Conservation (phyloP, 2,888 invertebrate species). For the Creontiades dilutus region DNA sequence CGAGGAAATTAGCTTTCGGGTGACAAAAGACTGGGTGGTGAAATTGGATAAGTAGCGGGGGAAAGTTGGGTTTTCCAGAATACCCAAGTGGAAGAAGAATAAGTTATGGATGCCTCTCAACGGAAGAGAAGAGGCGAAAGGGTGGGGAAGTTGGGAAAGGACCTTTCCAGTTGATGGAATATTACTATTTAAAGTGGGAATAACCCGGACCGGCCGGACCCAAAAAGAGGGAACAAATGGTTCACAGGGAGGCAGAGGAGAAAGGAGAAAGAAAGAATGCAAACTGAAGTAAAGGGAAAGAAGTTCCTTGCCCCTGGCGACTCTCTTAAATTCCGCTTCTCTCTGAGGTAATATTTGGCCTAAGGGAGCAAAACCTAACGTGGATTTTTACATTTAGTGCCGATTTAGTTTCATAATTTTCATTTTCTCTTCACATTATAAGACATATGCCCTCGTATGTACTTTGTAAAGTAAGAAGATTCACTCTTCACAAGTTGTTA, state of each 20-base stretch:
- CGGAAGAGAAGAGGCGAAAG: background rate
- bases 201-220: background rate
- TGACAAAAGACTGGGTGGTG: no score
- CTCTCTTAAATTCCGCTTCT: background rate
- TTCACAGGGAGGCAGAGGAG: background rate
- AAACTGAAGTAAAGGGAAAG: background rate
- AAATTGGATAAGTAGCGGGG: no score
- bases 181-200: slow-evolving; percentile 43
- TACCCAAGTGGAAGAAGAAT: background rate
- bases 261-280: background rate
- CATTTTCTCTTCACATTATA: no score
- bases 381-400: no score
- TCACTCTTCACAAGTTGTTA: no score
- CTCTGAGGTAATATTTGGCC: background rate
- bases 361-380: background rate
- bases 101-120: background rate
- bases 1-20: no score
- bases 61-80: background rate
- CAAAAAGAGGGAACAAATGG: background rate
- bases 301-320: background rate
- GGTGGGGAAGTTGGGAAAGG: background rate
- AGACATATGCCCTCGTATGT: no score
- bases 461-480: no score
- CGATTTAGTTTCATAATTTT: no score
- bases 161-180: background rate